A percentile compares a stretch with the other conserved stretches of the same genome.
phyloP scores from a whole-genome alignment of 2,113 vertebrate genomes.

The Sialia sialis region DNA sequence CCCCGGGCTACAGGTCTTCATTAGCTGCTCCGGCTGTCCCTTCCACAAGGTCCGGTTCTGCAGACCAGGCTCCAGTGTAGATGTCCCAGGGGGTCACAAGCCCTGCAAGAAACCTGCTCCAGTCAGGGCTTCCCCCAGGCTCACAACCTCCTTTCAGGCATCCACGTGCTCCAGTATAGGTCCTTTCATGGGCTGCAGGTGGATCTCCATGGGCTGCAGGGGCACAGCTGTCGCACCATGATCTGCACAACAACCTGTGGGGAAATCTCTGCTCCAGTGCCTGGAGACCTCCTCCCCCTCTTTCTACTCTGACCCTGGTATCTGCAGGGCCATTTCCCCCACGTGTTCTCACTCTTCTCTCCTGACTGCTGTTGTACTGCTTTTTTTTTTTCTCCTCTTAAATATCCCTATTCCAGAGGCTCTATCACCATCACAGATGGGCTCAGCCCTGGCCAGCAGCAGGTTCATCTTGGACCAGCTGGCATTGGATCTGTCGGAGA shows the following conservation, averaged over 20 bases:
- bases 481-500: not conserved
- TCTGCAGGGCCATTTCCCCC: not conserved
- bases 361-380: not conserved
- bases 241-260: not conserved
- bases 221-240: not conserved
- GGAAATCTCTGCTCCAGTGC: fast-evolving
- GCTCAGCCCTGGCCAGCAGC: fast-evolving
- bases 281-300: fast-evolving
- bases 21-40: not conserved
- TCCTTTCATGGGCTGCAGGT: not conserved
- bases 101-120: not conserved
- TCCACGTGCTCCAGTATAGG: fast-evolving
- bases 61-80: not conserved
- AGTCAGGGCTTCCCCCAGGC: fast-evolving
- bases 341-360: not conserved
- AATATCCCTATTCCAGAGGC: not conserved
- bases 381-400: not conserved
- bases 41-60: not conserved
- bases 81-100: fast-evolving
- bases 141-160: not conserved
- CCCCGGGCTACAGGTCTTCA: fast-evolving
- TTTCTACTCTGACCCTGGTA: not conserved
- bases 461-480: fast-evolving
- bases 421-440: not conserved
- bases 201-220: not conserved